Base-by-base conservation (phyloP, 2,113 vertebrate genomes). In the Bettongia penicillata region DNA sequence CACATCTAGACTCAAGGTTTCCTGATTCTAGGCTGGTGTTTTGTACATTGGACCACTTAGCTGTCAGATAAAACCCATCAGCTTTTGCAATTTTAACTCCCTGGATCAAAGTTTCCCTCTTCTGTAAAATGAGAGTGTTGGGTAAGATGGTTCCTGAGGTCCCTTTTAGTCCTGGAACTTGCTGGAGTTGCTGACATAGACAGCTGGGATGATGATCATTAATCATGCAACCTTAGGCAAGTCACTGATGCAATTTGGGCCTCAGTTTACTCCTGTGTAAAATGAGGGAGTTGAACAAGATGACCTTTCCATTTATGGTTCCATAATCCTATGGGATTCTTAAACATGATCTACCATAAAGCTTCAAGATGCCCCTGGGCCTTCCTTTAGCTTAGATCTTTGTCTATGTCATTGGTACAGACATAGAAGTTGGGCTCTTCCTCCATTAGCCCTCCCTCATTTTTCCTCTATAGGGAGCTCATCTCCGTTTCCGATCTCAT, bases 131-230 rank as follows among this genome's bases (percentile, higher is more conserved):
- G 28, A 68, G 9, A 37, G 57, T 26, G 6, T 23, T 43, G 16
- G 19, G n/a, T 0, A 1, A 23, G 6, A 84, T 22, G 57, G 12
- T 1, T 14, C 55, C 61, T 6, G 14, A n/a, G 0, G 12, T 3
- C 10, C 11, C 28, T 61, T 31, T 28, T 31, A 4, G 28, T 31
- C 57, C 31, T 37, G 31, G 16, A n/a, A 19, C 37, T 77, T 77
- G n/a, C 37, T 22, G 37, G 61, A 77, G 61, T 77, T 4, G n/a
- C 14, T n/a, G 37, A 22, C 37, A 57, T 26, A 77, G 37, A 43
- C n/a, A 43, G 16, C 16, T 84, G 16, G 16, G 6, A 84, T 68
- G n/a, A 84, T 3, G n/a, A 22, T 8, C 68, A 43, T 22, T 23
- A 23, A 43, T 84, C 19, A 8, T 43, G 7, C 22, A 22, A 37